A percentile compares a stretch with the other conserved stretches of the same genome.
Evolutionary conservation across 2,797 vertebrate species (phyloP).

Genomic region (Melanotaenia trifasciata): DNA sequence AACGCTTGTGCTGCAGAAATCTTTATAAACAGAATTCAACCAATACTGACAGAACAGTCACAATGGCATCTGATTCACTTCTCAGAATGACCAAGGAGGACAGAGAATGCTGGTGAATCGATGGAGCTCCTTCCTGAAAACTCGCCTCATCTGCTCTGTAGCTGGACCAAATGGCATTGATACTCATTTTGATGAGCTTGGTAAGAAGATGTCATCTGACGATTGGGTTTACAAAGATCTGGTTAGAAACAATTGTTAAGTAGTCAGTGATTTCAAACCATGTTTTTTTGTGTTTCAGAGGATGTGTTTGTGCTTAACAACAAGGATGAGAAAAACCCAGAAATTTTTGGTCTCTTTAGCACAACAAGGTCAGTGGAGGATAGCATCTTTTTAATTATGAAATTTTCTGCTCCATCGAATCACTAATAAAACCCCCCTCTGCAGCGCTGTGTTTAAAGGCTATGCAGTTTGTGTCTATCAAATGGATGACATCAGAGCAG

Average conservation of each 20-base stretch:
- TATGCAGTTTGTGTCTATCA: conserved; percentile 95
- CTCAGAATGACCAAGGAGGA: conserved; percentile 94
- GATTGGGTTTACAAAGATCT: background rate
- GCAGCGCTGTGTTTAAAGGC: conserved; percentile 91
- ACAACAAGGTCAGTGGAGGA: conserved; percentile 90
- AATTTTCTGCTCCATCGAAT: background rate
- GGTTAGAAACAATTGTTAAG: background rate
- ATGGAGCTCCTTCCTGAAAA: conserved; percentile 96
- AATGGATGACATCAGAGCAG: conserved; percentile 93
- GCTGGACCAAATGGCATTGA: conserved; percentile 92
- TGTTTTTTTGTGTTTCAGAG: conserved; percentile 80
- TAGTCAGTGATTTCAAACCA: background rate
- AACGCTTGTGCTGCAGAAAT: background rate
- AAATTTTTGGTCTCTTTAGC: conserved; percentile 96
- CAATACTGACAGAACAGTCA: conserved; percentile 11
- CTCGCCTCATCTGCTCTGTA: conserved; percentile 93
- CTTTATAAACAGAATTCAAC: background rate
- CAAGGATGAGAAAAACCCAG: conserved; percentile 93
- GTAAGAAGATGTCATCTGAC: conserved; percentile 71
- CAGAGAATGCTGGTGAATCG: conserved; percentile 95
- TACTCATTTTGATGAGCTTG: conserved; percentile 95
- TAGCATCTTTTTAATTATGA: background rate
- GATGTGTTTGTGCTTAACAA: conserved; percentile 92
- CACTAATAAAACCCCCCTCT: conserved; percentile 6
- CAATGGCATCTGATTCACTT: conserved; percentile 23